These are phyloP conservation scores for Bryconaethiops microstoma DNA, from an alignment of 2,797 vertebrate species.

Conservation along the genomic window DNA sequence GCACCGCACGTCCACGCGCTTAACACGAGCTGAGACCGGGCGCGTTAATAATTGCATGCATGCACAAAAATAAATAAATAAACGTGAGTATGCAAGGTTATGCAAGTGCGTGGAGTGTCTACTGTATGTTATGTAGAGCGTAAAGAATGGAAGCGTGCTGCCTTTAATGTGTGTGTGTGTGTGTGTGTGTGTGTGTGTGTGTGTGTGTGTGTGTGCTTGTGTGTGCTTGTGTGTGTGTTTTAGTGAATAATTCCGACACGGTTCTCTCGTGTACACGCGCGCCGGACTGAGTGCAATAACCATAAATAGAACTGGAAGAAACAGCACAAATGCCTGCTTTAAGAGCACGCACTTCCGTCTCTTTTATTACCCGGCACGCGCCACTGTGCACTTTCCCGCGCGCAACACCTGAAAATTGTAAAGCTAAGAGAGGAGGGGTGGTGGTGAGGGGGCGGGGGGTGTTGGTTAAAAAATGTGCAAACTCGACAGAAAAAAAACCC, in stretches of 20 bases:
- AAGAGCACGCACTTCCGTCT: neutral
- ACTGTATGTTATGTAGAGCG: conserved; percentile 65
- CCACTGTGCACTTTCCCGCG: conserved; percentile 26
- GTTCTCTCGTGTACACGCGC: conserved; percentile 8
- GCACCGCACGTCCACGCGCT: neutral
- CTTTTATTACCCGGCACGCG: no score
- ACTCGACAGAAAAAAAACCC: conserved; percentile 71
- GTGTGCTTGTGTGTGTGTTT: conserved; percentile 13
- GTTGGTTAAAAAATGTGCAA: conserved; percentile 71
- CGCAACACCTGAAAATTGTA: conserved; percentile 46
- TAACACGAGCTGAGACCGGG: neutral
- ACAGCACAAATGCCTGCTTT: neutral
- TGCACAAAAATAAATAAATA: conserved; percentile 37
- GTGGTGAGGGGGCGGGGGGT: no score
- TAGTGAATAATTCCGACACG: conserved; percentile 35
- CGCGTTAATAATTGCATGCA: conserved; percentile 65
- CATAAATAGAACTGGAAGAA: neutral
- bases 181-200: conserved; percentile 20
- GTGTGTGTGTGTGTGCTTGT: conserved; percentile 25
- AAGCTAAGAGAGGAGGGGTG: neutral
- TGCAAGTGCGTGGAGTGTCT: conserved; percentile 55
- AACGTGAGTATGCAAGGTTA: conserved; percentile 37
- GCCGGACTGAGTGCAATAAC: conserved; percentile 2
- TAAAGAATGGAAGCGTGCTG: conserved; percentile 66
- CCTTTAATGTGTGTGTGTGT: conserved; percentile 44